Evolutionary conservation across 2,888 invertebrate species (phyloP).

Genomic region (Pecten maximus): DNA sequence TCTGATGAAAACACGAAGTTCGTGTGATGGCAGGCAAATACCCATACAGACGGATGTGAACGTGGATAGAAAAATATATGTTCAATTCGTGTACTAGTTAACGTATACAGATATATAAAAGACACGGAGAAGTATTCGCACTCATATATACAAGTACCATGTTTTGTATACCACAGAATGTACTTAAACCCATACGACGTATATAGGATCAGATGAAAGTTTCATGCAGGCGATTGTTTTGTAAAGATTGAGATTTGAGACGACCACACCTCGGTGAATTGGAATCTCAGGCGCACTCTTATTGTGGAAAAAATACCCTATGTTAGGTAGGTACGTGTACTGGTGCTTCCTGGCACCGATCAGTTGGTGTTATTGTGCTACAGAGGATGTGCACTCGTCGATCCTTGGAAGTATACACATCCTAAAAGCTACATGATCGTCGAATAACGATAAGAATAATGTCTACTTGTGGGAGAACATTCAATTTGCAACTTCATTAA

Average conservation of each 20-base stretch:
- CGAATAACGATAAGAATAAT: background rate
- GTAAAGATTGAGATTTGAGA: background rate
- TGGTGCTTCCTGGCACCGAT: background rate
- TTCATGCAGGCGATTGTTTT: constrained; percentile 20
- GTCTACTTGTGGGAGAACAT: background rate
- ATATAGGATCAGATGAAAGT: background rate
- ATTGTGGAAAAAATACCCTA: background rate
- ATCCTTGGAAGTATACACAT: background rate
- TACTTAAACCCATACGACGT: background rate
- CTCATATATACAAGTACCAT: background rate
- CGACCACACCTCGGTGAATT: background rate
- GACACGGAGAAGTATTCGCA: background rate
- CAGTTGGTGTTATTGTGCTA: background rate
- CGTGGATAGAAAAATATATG: no score
- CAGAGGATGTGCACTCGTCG: background rate
- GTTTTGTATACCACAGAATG: background rate
- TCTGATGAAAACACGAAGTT: no score
- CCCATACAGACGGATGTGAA: no score
- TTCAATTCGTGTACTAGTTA: no score
- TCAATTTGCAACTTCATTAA: background rate
- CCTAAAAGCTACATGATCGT: background rate
- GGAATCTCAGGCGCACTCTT: background rate
- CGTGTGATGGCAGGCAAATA: no score
- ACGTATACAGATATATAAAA: background rate
- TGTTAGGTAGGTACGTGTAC: background rate